Conservation (phyloP, 1,140 invertebrate species). For the Drosophila dunni region DNA sequence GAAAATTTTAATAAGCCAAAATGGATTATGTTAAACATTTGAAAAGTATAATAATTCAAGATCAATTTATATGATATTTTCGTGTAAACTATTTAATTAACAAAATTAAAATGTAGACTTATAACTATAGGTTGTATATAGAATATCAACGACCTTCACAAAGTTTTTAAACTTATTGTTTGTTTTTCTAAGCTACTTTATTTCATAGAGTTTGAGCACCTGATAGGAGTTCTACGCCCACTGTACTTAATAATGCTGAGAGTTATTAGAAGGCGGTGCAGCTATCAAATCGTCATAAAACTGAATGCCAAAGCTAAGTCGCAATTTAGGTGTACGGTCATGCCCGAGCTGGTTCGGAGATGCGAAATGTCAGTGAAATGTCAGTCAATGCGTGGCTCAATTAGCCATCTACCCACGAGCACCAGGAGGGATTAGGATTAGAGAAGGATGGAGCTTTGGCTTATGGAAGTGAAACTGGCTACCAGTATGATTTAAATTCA, state of each 20-base stretch:
- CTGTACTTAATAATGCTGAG: conserved; percentile 28
- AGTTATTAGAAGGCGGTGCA: conserved; percentile 66
- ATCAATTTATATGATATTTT: too few relatives aligned
- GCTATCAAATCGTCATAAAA: conserved; percentile 75
- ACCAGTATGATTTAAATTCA: too few relatives aligned
- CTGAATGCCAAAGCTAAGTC: conserved; percentile 58
- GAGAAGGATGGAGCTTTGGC: too few relatives aligned
- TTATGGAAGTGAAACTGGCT: too few relatives aligned
- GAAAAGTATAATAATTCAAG: too few relatives aligned
- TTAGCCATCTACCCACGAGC: conserved; percentile 39
- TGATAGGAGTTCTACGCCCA: conserved; percentile 23
- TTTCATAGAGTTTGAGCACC: neutral
- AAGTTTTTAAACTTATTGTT: neutral
- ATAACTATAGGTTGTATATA: too few relatives aligned
- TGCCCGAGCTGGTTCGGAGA: conserved; percentile 16
- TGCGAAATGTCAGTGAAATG: conserved; percentile 53
- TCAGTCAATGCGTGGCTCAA: conserved; percentile 48
- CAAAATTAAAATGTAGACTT: too few relatives aligned
- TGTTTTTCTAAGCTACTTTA: neutral
- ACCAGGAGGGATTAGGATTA: too few relatives aligned
- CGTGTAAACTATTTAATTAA: too few relatives aligned
- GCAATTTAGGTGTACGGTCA: conserved; percentile 50
- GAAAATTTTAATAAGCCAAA: too few relatives aligned
- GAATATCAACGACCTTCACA: too few relatives aligned
- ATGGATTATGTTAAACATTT: too few relatives aligned